Conservation (phyloP, 2,113 vertebrate species). For the Sclerurus mexicanus region DNA sequence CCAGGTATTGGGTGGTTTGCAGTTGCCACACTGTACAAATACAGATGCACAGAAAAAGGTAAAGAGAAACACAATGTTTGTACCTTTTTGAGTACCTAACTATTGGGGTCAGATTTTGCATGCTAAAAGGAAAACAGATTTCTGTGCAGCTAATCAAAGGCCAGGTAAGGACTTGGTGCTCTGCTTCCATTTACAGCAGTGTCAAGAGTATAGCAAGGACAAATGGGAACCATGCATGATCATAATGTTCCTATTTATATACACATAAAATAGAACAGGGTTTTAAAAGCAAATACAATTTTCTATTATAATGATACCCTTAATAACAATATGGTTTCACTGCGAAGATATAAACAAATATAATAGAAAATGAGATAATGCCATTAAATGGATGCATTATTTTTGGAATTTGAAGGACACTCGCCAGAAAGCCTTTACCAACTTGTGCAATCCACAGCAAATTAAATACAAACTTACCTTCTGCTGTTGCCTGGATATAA, state of each 20-base stretch:
- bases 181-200: not conserved
- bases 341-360: constrained; percentile 45
- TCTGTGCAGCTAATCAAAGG: not conserved
- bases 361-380: constrained; percentile 39
- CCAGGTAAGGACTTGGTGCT: not conserved
- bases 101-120: not conserved
- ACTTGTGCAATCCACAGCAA: not conserved
- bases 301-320: constrained; percentile 43
- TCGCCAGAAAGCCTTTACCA: not conserved
- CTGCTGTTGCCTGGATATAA: not conserved
- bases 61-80: not conserved
- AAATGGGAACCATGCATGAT: constrained; percentile 3
- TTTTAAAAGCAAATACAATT: constrained; percentile 57
- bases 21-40: not conserved
- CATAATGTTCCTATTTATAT: constrained; percentile 52
- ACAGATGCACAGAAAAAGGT: not conserved
- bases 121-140: not conserved
- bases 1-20: not conserved
- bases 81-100: not conserved
- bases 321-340: constrained; percentile 59
- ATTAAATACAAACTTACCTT: constrained; percentile 10
- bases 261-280: constrained; percentile 40
- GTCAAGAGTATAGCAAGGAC: constrained; percentile 33
- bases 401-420: constrained; percentile 41
- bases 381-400: not conserved